Base-by-base conservation (phyloP, 2,113 vertebrate species). In the Cryptomyrus ogoouensis region DNA sequence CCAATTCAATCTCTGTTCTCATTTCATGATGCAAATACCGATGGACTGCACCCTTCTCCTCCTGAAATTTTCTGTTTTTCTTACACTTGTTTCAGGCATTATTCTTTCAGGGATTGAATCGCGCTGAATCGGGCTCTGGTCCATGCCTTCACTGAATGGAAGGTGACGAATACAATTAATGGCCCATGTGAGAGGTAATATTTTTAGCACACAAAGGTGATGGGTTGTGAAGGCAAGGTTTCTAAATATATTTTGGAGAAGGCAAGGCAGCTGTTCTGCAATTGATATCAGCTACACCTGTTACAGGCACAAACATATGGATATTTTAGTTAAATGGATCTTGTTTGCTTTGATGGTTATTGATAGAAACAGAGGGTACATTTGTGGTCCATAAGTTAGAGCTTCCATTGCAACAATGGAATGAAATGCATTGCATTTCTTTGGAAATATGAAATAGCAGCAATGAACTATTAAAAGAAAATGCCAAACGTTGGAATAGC, bases 71-170 rank as follows among this genome's bases (percentile, higher is more conserved):
- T 42, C 35, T 10, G 35, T 46, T 44, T 66, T 13, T 44, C 56
- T 31, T 66, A 46, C 62, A 88, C 52, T 42, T 88, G 13, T 24
- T 62, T n/a, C 17, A 44, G 35, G 31, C 53, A 62, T 66, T 88
- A 88, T 88, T 46, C 19, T 88, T 88, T 88, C 31, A 12, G 42
- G 53, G 17, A 88, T 44, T 66, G 27, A 88, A 88, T 44, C 35
- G 1, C 4, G 19, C 39, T 62, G 39, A 42, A 39, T 46, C 3
- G n/a, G 87, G 15, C 5, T 42, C 17, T 42, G 35, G 53, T 50
- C 27, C n/a, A 44, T n/a, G 9, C 35, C 24, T 24, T 35, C 87
- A 62, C 52, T 44, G 35, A 88, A 24, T 53, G 52, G 17, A 21
- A 58, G 53, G 52, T 44, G 52, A 88, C 52, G 7, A 17, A 39